Conservation (phyloP, 2,797 vertebrate genomes). For the Astyanax mexicanus region DNA sequence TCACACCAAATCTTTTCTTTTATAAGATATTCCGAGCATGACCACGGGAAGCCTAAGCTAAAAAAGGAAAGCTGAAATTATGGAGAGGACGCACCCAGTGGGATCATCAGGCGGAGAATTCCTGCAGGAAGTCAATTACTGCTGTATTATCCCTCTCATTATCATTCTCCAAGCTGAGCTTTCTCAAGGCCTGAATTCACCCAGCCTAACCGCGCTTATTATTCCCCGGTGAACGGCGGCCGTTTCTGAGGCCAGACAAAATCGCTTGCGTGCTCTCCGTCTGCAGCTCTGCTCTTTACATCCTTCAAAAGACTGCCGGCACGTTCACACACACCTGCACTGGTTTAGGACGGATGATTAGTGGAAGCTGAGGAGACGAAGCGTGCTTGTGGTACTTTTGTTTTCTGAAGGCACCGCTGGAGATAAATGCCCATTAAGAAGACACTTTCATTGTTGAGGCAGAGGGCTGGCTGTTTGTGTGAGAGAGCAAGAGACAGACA, state of each 20-base stretch:
- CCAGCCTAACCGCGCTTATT: constrained; percentile 14
- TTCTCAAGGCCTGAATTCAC: constrained; percentile 9
- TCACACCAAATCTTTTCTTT: background rate
- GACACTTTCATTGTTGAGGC: constrained; percentile 2
- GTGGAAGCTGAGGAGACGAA: background rate
- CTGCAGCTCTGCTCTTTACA: background rate
- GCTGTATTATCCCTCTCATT: constrained; percentile 15
- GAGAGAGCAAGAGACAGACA: constrained; percentile 3
- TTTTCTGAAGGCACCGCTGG: background rate
- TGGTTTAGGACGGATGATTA: background rate
- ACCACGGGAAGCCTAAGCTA: background rate
- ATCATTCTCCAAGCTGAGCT: constrained; percentile 13
- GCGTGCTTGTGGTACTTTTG: background rate
- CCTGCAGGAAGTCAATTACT: constrained; percentile 27
- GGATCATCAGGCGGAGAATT: background rate
- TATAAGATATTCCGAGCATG: background rate
- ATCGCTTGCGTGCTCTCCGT: background rate
- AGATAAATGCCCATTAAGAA: background rate
- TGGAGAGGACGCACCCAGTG: background rate
- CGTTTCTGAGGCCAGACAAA: constrained; percentile 18
- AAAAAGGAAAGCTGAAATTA: background rate
- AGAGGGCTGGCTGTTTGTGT: background rate
- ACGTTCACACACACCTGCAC: background rate
- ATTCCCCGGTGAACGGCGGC: constrained; percentile 9
- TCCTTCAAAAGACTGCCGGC: background rate